Evolutionary conservation across 2,113 vertebrate genomes (phyloP).

Genomic region (Microtus richardsoni): DNA sequence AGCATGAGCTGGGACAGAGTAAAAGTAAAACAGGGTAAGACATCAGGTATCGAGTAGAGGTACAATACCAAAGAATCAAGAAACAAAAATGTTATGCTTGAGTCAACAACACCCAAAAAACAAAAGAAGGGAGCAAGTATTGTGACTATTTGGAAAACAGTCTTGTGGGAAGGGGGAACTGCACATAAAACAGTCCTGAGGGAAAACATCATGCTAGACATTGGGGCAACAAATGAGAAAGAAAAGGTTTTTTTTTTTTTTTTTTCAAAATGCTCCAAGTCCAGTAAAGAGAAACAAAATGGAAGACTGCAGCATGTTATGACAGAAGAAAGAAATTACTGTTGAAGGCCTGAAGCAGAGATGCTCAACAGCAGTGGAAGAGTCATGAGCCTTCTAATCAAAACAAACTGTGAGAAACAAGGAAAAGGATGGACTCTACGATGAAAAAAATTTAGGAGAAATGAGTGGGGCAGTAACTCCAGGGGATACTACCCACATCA

Average conservation of each 20-base stretch:
- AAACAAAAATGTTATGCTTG: not conserved
- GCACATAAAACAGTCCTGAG: not conserved
- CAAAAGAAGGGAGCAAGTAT: not conserved
- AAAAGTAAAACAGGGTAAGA: not conserved
- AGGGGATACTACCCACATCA: not conserved
- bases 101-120: not conserved
- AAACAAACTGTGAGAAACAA: not conserved
- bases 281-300: not conserved
- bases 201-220: not conserved
- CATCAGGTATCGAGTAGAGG: not conserved
- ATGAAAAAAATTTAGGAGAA: not conserved
- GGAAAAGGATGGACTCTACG: not conserved
- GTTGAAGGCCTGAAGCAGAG: not conserved
- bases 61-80: not conserved
- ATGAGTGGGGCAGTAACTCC: not conserved
- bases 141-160: not conserved
- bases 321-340: not conserved
- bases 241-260: not conserved
- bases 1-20: not conserved
- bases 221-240: too few relatives aligned
- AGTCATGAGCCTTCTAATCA: not conserved
- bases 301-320: not conserved
- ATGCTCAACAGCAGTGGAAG: too few relatives aligned
- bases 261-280: not conserved
- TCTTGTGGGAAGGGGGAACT: not conserved